Evolutionary conservation across 2,888 invertebrate genomes (phyloP).

Genomic region (Apeira syringaria): DNA sequence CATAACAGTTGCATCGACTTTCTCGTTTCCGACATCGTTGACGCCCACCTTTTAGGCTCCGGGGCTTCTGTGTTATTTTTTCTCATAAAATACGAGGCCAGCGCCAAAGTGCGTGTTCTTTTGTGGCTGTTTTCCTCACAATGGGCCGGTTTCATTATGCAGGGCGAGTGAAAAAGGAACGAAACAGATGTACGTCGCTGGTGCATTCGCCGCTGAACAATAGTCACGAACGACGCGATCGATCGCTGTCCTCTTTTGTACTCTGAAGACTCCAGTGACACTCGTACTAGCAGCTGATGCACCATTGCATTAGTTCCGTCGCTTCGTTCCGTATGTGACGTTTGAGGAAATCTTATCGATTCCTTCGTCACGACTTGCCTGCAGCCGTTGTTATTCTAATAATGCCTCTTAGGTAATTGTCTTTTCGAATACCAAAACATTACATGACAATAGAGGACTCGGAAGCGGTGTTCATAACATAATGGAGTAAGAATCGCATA

Average conservation of each 20-base stretch:
- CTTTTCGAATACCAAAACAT: conserved; percentile 37
- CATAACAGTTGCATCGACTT: conserved; percentile 80
- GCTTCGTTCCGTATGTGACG: conserved; percentile 27
- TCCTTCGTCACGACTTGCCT: conserved; percentile 15
- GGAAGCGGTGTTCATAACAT: conserved; percentile 70
- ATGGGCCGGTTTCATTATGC: conserved; percentile 78
- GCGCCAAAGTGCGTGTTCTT: conserved; percentile 73
- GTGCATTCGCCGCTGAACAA: conserved; percentile 72
- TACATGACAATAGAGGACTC: conserved; percentile 47
- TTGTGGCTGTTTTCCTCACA: conserved; percentile 75
- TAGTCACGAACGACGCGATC: conserved; percentile 76
- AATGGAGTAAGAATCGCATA: conserved; percentile 64
- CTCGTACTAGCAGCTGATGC: conserved; percentile 46
- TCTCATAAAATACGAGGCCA: conserved; percentile 66
- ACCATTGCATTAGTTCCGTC: conserved; percentile 45
- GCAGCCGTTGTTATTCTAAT: conserved; percentile 15
- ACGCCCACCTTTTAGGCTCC: conserved; percentile 74
- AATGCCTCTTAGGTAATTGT: conserved; percentile 30
- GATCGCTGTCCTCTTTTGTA: conserved; percentile 71
- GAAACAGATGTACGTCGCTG: conserved; percentile 77
- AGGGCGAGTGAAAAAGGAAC: conserved; percentile 74
- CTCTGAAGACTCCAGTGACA: conserved; percentile 45
- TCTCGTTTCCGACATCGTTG: conserved; percentile 71
- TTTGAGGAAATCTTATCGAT: conserved; percentile 16
- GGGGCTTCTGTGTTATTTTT: conserved; percentile 72